Evolutionary conservation across 2,113 vertebrate species (phyloP).

Genomic region (Ia io): DNA sequence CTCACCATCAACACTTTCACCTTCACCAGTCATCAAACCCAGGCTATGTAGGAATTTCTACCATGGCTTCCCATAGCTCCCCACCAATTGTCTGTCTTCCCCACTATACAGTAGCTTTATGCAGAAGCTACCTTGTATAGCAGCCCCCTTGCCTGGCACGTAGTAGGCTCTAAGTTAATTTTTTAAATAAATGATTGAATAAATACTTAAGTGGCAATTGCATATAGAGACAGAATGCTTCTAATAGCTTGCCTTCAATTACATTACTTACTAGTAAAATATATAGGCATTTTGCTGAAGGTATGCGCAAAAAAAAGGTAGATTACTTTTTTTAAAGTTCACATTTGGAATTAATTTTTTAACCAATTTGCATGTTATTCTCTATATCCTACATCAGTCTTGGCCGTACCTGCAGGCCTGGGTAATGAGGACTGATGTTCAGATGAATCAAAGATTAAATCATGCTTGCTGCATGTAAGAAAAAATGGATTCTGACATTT

Average conservation of each 20-base stretch:
- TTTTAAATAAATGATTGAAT: not conserved
- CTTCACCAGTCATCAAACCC: not conserved
- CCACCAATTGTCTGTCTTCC: not conserved
- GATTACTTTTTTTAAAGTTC: not conserved
- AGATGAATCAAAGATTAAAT: conserved; percentile 61
- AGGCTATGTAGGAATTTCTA: not conserved
- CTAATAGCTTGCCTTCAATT: not conserved
- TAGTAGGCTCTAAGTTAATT: not conserved
- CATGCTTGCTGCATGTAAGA: not conserved
- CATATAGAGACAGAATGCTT: not conserved
- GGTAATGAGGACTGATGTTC: conserved; percentile 49
- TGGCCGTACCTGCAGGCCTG: not conserved
- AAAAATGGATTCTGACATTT: conserved; percentile 67
- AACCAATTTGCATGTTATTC: conserved; percentile 17
- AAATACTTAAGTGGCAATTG: not conserved
- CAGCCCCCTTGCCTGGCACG: not conserved
- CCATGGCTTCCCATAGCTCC: not conserved
- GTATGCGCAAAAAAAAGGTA: conserved; percentile 45
- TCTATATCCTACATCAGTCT: not conserved
- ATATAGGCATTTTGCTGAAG: not conserved
- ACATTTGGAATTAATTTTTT: conserved; percentile 53
- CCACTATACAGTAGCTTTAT: not conserved
- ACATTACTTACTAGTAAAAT: not conserved
- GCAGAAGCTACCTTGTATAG: not conserved
- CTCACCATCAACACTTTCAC: not conserved